Evolutionary conservation across 2,113 vertebrate species (phyloP).

Genomic region (Steatornis caripensis): DNA sequence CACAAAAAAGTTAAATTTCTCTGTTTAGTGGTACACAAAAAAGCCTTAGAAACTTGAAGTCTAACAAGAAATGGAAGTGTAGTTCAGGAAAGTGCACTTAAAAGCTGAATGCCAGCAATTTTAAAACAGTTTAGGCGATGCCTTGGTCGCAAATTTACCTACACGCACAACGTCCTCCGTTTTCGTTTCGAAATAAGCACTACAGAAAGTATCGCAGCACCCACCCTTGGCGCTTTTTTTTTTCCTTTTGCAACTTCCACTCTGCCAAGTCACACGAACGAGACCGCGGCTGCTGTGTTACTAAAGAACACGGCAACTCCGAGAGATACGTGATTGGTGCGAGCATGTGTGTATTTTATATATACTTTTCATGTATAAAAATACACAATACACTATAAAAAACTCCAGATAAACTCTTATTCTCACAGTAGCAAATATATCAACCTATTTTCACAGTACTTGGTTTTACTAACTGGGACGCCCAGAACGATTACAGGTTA

Average conservation of each 20-base stretch:
- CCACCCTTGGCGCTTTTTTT: background rate
- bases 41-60: constrained; percentile 75
- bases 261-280: background rate
- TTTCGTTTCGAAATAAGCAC: constrained; percentile 11
- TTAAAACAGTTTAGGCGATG: constrained; percentile 45
- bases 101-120: constrained; percentile 76
- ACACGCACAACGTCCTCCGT: background rate
- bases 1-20: constrained; percentile 66
- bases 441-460: constrained; percentile 73
- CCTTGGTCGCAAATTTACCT: constrained; percentile 16
- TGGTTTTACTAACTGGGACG: constrained; percentile 28
- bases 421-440: constrained; percentile 75
- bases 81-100: constrained; percentile 83
- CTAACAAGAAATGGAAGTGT: constrained; percentile 74
- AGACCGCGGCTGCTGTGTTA: constrained; percentile 48
- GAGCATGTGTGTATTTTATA: constrained; percentile 38
- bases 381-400: constrained; percentile 59
- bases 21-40: constrained; percentile 76
- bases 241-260: constrained; percentile 35
- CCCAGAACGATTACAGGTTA: background rate
- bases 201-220: background rate
- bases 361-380: constrained; percentile 65
- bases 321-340: constrained; percentile 25
- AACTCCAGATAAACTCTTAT: constrained; percentile 67
- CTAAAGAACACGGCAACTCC: constrained; percentile 38